Base-by-base conservation (phyloP, 2,888 invertebrate species). In the Gibbula magus region DNA sequence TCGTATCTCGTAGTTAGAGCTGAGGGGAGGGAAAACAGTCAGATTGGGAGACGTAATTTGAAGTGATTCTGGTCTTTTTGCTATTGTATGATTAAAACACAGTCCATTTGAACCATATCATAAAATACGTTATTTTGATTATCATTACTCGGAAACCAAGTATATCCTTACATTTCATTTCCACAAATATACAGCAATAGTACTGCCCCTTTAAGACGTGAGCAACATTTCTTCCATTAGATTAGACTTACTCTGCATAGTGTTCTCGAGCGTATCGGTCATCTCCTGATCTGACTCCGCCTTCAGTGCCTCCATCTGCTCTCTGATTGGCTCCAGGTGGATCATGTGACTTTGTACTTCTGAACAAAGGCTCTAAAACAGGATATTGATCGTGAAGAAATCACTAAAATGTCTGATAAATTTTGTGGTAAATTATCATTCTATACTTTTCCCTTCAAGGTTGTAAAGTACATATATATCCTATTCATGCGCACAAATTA, bases 1-100 rank as follows among this genome's bases (percentile, higher is more conserved):
- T 96, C 95, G 89, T 96, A 96, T 84, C 96, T 95, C 67, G 95
- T 95, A 85, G 95, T 95, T 0, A 97, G 75, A 94, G 94, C 94
- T 96, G 95, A 61, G 96, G 91, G 75, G 75, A 67, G 22, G 67
- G 5, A 8, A 1, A n/a, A n/a, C n/a, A n/a, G n/a, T n/a, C n/a
- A n/a, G n/a, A n/a, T n/a, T n/a, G n/a, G n/a, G n/a, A n/a, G n/a
- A n/a, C n/a, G n/a, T n/a, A n/a, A n/a, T n/a, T n/a, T n/a, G n/a
- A n/a, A n/a, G n/a, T n/a, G n/a, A n/a, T n/a, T n/a, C n/a, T n/a
- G n/a, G n/a, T n/a, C 45, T 45, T 45, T 45, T 10, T 45, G 1
- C 5, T 10, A 10, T 45, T 45, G 4, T 13, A 8, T 1, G 45
- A 7, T 35, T 35, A 45, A 45, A 45, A 13, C 45, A 45, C 45